phyloP scores from a whole-genome alignment of 1,140 invertebrate genomes.

The Periplaneta americana region DNA sequence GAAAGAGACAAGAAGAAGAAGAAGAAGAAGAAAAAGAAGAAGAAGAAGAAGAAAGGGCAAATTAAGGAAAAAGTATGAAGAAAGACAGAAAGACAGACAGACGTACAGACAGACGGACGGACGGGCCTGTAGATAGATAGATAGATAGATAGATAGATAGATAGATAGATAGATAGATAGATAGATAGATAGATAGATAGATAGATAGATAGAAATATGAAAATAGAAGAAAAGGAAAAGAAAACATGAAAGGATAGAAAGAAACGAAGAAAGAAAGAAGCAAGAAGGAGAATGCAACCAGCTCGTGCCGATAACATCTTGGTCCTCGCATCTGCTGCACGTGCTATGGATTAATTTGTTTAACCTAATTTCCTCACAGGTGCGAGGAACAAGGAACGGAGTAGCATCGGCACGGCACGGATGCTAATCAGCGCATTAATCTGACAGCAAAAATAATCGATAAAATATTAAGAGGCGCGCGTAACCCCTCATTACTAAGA shows the following conservation, averaged over 20 bases:
- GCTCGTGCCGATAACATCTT: neutral
- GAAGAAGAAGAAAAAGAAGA: neutral
- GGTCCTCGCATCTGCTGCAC: neutral
- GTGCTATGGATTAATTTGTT: neutral
- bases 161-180: no score
- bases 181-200: no score
- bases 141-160: no score
- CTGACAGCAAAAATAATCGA: neutral
- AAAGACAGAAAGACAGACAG: neutral
- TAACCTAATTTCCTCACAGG: neutral
- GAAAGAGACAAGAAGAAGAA: neutral
- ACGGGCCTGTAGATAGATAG: no score
- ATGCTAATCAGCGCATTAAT: neutral
- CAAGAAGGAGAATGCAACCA: neutral
- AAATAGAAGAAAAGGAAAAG: no score
- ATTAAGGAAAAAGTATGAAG: neutral
- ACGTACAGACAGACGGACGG: no score
- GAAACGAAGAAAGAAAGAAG: neutral
- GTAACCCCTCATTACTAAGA: neutral
- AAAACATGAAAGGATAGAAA: neutral
- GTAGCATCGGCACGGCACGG: neutral
- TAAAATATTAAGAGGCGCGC: neutral
- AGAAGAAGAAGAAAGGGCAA: neutral
- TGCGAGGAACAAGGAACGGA: neutral
- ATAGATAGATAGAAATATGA: no score